Percentiles rank a stretch among this genome's conserved stretches.
These are phyloP conservation scores for Harmothoe impar DNA, from an alignment of 2,888 invertebrate genomes.

Conservation along the genomic window DNA sequence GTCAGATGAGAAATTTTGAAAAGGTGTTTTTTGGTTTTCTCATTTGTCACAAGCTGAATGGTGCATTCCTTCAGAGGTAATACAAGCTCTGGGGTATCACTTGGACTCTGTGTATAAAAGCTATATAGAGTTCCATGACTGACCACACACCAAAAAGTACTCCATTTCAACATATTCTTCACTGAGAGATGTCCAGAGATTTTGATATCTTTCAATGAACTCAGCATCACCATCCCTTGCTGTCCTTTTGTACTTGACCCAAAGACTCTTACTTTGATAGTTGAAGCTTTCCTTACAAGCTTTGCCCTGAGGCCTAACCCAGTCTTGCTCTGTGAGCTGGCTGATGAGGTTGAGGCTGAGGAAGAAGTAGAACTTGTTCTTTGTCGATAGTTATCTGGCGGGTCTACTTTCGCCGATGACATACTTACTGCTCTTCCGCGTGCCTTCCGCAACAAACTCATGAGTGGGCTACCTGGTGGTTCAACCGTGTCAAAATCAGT, in stretches of 20 bases:
- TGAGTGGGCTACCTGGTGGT: neutral
- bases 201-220: slow-evolving; percentile 18
- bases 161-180: slow-evolving; percentile 74
- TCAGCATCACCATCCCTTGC: neutral
- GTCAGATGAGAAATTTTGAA: slow-evolving; percentile 76
- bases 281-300: slow-evolving; percentile 74
- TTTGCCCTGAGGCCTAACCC: slow-evolving; percentile 63
- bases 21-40: slow-evolving; percentile 70
- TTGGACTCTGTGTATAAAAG: slow-evolving; percentile 73
- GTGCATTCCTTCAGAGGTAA: slow-evolving; percentile 73
- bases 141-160: slow-evolving; percentile 76
- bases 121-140: slow-evolving; percentile 76
- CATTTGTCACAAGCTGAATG: slow-evolving; percentile 71
- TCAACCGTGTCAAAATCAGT: neutral
- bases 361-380: slow-evolving; percentile 20
- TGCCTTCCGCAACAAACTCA: neutral
- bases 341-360: neutral
- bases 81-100: slow-evolving; percentile 73
- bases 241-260: slow-evolving; percentile 63
- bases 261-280: slow-evolving; percentile 75
- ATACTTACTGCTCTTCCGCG: neutral
- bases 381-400: neutral
- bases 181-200: slow-evolving; percentile 71
- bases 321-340: neutral
- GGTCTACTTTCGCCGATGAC: neutral